Evolutionary conservation across 2,888 invertebrate genomes (phyloP), one percentile per base, ranked within the genome.

Genomic region (Willowsia nigromaculata): DNA sequence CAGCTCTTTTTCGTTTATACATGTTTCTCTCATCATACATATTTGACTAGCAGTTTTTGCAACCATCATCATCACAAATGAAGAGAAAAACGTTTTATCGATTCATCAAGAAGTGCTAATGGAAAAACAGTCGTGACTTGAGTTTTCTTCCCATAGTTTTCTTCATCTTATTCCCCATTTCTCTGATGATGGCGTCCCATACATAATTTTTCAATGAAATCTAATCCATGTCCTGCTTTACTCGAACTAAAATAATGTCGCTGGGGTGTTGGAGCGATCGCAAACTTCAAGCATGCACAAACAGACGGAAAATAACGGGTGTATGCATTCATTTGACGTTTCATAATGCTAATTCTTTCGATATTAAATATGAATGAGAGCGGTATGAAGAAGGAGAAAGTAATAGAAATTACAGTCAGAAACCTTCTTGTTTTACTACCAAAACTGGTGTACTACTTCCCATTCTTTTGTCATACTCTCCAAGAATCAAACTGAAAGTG

Each of bases 31-130:
- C 80, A 76, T 47, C 76, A 80, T 40, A 25, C 80, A 56, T 78
- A 78, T 78, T 78, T 53, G 18, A 78, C 7, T 6, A 78, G 78
- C 33, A n/a, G 43, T 25, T 43, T 56, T 78, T 78, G n/a, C 1
- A 13, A 30, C n/a, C 74, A 74, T 47, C 25, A 27, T 74, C 59
- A 22, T 59, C 78, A 53, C 40, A 40, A 71, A 30, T 74, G 84
- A 71, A 30, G 53, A 71, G 76, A 47, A 78, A 85, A 85, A 76
- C 78, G 78, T 50, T 85, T 85, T 85, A 85, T 85, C 76, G 85
- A 85, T 85, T 85, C 85, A 78, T 85, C 85, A 85, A 65, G 65
- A 82, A 84, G 84, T 84, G 84, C 78, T 85, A 85, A 85, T 85
- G 85, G 76, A 85, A 85, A 84, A 71, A 50, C 43, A 37, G 85